Base-by-base conservation (phyloP, 2,888 invertebrate species). In the Rotaria sp. region DNA sequence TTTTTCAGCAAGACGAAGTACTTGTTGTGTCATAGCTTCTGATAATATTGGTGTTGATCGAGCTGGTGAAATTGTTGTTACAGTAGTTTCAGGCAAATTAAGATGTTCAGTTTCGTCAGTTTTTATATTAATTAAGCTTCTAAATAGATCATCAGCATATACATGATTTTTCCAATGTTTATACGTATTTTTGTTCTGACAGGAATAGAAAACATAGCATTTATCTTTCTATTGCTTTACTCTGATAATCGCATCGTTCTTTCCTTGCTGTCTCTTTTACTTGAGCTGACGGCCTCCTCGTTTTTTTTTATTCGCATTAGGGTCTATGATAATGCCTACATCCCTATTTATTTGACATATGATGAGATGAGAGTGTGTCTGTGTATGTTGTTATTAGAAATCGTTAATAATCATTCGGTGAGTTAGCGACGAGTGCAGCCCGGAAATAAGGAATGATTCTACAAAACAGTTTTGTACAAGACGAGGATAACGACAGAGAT, bases 1-100 rank as follows among this genome's bases (percentile, higher is more conserved):
- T 88, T 91, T 84, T 59, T 87, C 85, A 85, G 87, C 85, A 41
- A 87, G 59, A 84, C 55, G 85, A 26, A 86, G 50, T 18, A 75
- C 85, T 86, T 86, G 86, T 35, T 80, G 80, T 2, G 41, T 45
- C 80, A 80, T 80, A n/a, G 1, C 26, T 13, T 41, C 80, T 80
- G 80, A 26, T 80, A 10, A 21, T 38, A 41, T 24, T 41, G 75
- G 41, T 24, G 80, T 80, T 5, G 80, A 8, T 45, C 45, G 26
- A 26, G 80, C 0, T 15, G 80, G 45, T 80, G n/a, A 67, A 67
- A 18, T 38, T 21, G 15, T 30, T 35, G 67, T 13, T 35, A 2
- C 1, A 11, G 18, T 13, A 18, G 2, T 35, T 67, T 67, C 67
- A 35, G 67, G 67, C 38, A 67, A 67, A 3, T 18, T 13, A 5